Evolutionary conservation across 2,888 invertebrate genomes (phyloP).

Genomic region (Linnaemya vulpina): DNA sequence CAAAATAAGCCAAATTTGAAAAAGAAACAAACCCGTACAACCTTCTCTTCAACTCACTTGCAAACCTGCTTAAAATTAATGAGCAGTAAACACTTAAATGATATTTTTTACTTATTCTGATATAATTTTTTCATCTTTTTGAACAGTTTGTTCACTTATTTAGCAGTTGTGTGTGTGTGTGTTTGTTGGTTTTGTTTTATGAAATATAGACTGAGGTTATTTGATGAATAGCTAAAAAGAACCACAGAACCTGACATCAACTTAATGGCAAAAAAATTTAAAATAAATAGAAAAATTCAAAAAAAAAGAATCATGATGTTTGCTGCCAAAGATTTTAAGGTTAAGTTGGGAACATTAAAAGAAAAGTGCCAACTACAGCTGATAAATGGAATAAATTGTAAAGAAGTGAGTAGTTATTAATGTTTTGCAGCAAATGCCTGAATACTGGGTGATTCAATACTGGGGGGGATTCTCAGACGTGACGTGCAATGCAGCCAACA

Average conservation of each 20-base stretch:
- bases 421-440: neutral
- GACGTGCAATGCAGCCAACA: too few relatives aligned
- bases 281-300: neutral
- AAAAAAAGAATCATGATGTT: neutral
- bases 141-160: neutral
- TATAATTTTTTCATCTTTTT: neutral
- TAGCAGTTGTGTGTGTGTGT: neutral
- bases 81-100: constrained; percentile 35
- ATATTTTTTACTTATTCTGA: neutral
- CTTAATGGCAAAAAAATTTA: neutral
- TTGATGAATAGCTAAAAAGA: constrained; percentile 48
- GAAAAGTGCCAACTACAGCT: neutral
- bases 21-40: too few relatives aligned
- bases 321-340: neutral
- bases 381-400: neutral
- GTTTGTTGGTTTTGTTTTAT: constrained; percentile 25
- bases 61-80: constrained; percentile 1
- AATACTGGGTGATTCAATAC: neutral
- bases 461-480: neutral
- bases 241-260: constrained; percentile 53
- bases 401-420: neutral
- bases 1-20: too few relatives aligned
- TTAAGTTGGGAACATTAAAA: neutral
- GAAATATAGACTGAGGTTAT: constrained; percentile 51
- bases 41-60: too few relatives aligned